Evolutionary conservation across 2,797 vertebrate species (phyloP).

Genomic region (Hydrophis major): DNA sequence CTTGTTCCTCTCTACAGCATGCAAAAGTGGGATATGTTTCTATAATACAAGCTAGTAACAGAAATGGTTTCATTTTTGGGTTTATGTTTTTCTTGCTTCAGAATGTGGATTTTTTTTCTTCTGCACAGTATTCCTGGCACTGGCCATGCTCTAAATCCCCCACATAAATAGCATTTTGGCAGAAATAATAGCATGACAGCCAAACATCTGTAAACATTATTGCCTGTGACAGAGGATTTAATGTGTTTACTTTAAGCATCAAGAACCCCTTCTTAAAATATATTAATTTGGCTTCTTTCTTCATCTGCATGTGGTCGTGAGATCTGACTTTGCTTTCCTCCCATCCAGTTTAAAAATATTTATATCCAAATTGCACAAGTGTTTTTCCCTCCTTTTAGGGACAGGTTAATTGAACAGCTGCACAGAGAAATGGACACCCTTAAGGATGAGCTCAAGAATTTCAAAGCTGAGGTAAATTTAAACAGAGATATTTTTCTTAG

Average conservation of each 20-base stretch:
- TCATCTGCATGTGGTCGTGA: too few relatives aligned
- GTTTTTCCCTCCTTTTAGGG: slow-evolving; percentile 72
- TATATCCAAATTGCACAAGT: neutral
- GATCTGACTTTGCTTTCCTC: neutral
- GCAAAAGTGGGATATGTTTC: neutral
- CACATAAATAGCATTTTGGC: neutral
- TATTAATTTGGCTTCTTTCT: neutral
- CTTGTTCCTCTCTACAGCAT: neutral
- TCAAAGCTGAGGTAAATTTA: slow-evolving; percentile 84
- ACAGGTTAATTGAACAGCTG: slow-evolving; percentile 87
- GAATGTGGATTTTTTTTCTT: neutral
- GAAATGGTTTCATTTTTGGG: neutral
- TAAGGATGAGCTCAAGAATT: slow-evolving; percentile 87
- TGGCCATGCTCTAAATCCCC: neutral
- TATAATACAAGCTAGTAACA: neutral
- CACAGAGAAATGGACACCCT: slow-evolving; percentile 84
- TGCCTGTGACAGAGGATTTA: neutral
- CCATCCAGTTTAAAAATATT: too few relatives aligned
- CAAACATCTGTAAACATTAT: neutral
- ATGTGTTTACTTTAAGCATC: neutral
- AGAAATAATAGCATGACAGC: neutral
- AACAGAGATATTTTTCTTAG: neutral
- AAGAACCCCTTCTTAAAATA: neutral
- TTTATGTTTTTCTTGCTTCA: neutral
- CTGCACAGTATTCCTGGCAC: neutral